Percentiles rank a stretch among this genome's conserved stretches.
These are phyloP conservation scores for Varanus salvator DNA, from an alignment of 2,113 vertebrate genomes.

Conservation along the genomic window DNA sequence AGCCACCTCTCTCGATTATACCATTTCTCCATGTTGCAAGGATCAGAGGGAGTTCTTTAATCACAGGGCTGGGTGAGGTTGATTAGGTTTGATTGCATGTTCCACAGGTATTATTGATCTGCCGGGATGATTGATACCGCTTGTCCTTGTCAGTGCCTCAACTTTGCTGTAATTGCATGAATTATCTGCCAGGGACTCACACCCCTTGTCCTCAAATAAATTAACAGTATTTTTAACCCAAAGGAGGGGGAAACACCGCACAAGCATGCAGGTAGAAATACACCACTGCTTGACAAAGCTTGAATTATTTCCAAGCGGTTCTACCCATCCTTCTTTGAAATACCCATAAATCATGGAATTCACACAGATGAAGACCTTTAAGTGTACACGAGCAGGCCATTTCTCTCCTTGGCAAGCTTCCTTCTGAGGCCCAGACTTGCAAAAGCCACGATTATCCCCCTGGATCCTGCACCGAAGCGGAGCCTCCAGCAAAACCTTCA, in stretches of 20 bases:
- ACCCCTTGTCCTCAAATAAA: constrained; percentile 68
- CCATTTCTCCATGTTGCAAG: constrained; percentile 24
- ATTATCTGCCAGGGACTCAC: constrained; percentile 66
- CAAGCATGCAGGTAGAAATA: constrained; percentile 17
- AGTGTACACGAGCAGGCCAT: constrained; percentile 35
- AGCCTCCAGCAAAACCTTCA: neutral
- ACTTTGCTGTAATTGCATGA: constrained; percentile 71
- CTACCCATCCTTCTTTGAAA: constrained; percentile 49
- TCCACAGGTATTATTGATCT: constrained; percentile 69
- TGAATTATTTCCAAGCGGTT: constrained; percentile 66
- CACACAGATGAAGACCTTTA: constrained; percentile 61
- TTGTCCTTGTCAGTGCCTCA: constrained; percentile 58
- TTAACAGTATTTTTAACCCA: constrained; percentile 67
- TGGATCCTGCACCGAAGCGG: neutral
- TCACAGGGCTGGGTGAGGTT: constrained; percentile 53
- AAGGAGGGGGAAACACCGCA: too few relatives aligned
- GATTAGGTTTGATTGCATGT: constrained; percentile 72
- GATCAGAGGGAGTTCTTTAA: constrained; percentile 55
- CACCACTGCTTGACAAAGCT: constrained; percentile 52
- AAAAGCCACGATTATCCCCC: neutral
- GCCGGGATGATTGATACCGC: constrained; percentile 56
- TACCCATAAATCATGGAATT: constrained; percentile 65
- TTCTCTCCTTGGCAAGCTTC: constrained; percentile 33
- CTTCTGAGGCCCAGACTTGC: neutral
- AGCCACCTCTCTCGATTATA: neutral